Percentiles rank a stretch among this genome's conserved stretches.
phyloP scores from a whole-genome alignment of 1,140 invertebrate genomes.

The Bathynomus jamesi region DNA sequence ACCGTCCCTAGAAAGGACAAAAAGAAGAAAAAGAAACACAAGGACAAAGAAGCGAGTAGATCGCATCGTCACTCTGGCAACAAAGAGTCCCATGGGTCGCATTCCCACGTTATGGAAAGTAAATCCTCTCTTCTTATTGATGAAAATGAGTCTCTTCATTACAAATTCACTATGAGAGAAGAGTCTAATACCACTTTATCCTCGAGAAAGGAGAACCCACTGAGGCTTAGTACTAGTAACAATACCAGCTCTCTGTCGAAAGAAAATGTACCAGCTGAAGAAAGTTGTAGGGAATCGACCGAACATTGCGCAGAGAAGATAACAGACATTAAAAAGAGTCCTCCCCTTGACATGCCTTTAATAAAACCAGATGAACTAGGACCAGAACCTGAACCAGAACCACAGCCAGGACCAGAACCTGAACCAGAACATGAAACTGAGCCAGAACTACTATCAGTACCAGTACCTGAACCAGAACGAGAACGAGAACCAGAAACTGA shows the following conservation, averaged over 20 bases:
- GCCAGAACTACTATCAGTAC: too few species aligned
- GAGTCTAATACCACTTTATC: too few species aligned
- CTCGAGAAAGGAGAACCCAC: too few species aligned
- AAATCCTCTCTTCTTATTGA: not conserved
- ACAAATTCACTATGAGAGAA: not conserved
- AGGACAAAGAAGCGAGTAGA: slow-evolving; percentile 19
- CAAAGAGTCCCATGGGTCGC: not conserved
- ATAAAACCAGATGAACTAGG: slow-evolving; percentile 13
- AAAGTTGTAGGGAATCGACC: too few species aligned
- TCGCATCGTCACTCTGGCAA: slow-evolving; percentile 3
- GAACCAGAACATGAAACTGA: too few species aligned
- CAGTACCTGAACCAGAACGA: too few species aligned
- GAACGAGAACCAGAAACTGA: not conserved
- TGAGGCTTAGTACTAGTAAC: too few species aligned
- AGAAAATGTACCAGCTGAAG: too few species aligned
- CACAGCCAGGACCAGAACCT: too few species aligned
- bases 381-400: not conserved
- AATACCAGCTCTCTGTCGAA: too few species aligned
- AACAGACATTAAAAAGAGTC: not conserved
- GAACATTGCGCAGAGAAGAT: too few species aligned
- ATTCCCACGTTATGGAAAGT: not conserved
- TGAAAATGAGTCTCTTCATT: not conserved
- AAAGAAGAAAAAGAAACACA: slow-evolving; percentile 33
- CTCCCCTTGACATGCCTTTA: slow-evolving; percentile 17
- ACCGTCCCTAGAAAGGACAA: slow-evolving; percentile 24